These are phyloP conservation scores for Cenopis cana DNA, from an alignment of 2,888 invertebrate genomes.

Conservation along the genomic window DNA sequence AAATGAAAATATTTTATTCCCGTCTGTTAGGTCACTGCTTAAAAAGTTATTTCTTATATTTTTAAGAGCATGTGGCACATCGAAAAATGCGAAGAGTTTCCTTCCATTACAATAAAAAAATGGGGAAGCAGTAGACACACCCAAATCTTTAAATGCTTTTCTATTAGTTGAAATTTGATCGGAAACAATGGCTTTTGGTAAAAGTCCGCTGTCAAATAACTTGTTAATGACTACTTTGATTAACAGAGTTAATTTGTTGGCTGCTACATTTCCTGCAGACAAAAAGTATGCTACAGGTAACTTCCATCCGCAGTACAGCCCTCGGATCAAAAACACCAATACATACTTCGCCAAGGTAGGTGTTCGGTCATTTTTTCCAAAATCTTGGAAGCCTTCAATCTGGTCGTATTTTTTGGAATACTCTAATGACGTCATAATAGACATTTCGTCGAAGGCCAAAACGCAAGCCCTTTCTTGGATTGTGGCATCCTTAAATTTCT, in stretches of 20 bases:
- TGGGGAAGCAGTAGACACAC: not conserved
- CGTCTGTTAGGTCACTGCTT: not conserved
- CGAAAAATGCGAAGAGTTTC: too few relatives aligned
- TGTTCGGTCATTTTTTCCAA: too few relatives aligned
- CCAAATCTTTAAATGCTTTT: too few relatives aligned
- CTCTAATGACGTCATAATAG: not conserved
- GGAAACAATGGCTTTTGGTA: not conserved
- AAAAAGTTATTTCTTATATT: conserved; percentile 1
- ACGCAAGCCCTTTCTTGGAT: conserved; percentile 1
- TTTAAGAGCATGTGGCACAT: not conserved
- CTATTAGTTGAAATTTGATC: conserved; percentile 2
- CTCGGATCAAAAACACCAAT: not conserved
- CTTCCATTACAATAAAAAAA: too few relatives aligned
- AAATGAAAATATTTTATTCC: not conserved
- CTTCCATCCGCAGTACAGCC: not conserved
- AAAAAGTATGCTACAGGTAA: conserved; percentile 1
- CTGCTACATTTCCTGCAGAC: conserved; percentile 4
- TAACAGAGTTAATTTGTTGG: not conserved
- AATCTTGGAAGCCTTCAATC: conserved; percentile 6
- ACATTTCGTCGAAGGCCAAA: not conserved
- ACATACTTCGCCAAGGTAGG: too few relatives aligned
- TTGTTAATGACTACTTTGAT: not conserved
- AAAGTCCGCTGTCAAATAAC: not conserved
- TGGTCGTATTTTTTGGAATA: not conserved
- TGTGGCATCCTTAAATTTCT: not conserved